These are phyloP conservation scores for Menidia beryllina DNA, from an alignment of 2,113 vertebrate species.

Conservation along the genomic window DNA sequence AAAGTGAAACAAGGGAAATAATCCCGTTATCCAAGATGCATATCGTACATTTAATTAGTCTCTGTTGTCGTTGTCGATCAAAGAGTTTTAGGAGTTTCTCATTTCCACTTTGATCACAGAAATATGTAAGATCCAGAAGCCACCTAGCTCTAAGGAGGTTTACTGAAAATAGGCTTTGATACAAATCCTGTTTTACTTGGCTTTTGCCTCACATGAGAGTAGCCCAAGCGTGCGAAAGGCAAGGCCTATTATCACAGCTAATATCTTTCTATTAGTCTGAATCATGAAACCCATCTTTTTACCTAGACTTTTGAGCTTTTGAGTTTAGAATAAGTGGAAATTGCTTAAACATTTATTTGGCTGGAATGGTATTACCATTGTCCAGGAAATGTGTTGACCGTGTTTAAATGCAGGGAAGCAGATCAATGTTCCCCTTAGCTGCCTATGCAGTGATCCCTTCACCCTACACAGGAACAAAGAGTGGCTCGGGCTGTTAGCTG, in stretches of 20 bases:
- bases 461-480: constrained; percentile 40
- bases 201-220: not conserved
- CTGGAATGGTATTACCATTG: not conserved
- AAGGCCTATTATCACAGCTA: not conserved
- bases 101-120: not conserved
- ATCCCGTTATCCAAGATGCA: not conserved
- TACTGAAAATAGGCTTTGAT: not conserved
- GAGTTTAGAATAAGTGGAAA: not conserved
- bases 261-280: not conserved
- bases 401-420: constrained; percentile 11
- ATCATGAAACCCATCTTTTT: not conserved
- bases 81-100: not conserved
- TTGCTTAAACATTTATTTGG: not conserved
- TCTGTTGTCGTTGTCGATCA: not conserved
- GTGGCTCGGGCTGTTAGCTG: constrained; percentile 27
- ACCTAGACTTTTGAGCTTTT: too few species aligned
- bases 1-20: constrained; percentile 42
- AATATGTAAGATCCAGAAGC: not conserved
- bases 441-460: not conserved
- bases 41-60: not conserved
- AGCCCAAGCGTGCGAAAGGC: not conserved
- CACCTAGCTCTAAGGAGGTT: not conserved
- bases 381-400: not conserved
- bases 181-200: not conserved
- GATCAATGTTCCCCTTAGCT: constrained; percentile 3